Evolutionary conservation across 2,113 vertebrate genomes (phyloP).

Genomic region (Eidolon helvum): DNA sequence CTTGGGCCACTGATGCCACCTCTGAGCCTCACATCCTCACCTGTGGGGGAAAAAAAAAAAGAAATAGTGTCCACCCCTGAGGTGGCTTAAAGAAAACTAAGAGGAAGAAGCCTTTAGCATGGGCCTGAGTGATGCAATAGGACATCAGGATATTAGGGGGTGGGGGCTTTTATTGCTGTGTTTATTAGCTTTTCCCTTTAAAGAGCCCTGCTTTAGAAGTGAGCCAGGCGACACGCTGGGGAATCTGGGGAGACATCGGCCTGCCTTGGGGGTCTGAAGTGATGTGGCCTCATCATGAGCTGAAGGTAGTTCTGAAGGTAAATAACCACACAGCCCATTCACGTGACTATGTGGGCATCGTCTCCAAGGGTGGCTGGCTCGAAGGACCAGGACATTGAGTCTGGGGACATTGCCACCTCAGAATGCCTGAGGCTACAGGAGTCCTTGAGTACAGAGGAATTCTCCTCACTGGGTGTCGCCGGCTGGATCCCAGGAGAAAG

Average conservation of each 20-base stretch:
- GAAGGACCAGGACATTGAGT: neutral
- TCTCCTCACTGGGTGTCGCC: too few relatives aligned
- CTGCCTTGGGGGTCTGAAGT: neutral
- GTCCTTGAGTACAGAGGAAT: neutral
- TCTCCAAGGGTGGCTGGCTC: neutral
- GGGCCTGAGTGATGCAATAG: neutral
- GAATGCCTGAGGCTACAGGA: neutral
- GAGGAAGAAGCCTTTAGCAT: accelerated
- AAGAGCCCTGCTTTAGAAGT: neutral
- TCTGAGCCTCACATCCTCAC: neutral
- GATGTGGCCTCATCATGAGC: neutral
- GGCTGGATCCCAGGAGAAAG: neutral
- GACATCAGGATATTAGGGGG: neutral
- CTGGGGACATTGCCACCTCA: neutral
- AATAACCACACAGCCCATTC: neutral
- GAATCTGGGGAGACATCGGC: neutral
- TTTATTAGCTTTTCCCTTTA: neutral
- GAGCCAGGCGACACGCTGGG: neutral
- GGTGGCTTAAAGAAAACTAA: neutral
- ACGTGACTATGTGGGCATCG: neutral
- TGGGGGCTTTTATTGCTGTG: neutral
- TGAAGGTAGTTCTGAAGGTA: neutral
- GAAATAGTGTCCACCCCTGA: neutral
- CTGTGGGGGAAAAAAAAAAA: neutral
- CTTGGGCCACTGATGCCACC: neutral